Evolutionary conservation across 2,797 vertebrate species (phyloP).

Genomic region (Clarias fuscus): DNA sequence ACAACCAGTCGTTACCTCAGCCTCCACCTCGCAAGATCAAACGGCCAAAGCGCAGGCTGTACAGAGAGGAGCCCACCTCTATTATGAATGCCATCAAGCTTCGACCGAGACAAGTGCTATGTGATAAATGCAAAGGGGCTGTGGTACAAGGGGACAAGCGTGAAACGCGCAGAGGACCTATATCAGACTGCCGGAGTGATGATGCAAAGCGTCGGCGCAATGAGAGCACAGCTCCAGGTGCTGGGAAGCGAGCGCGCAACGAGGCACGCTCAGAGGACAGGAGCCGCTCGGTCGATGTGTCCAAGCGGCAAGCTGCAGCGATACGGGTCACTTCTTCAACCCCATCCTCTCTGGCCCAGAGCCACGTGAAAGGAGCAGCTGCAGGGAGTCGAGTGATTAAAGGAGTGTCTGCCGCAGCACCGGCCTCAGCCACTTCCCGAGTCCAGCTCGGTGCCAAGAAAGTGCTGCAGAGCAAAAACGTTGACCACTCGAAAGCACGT

Average conservation of each 20-base stretch:
- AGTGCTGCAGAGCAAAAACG: slow-evolving; percentile 88
- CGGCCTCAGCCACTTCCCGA: slow-evolving; percentile 73
- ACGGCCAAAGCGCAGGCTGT: slow-evolving; percentile 91
- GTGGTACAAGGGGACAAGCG: slow-evolving; percentile 84
- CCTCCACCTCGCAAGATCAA: slow-evolving; percentile 96
- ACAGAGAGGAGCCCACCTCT: slow-evolving; percentile 94
- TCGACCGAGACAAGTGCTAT: slow-evolving; percentile 94
- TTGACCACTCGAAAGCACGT: slow-evolving; percentile 85
- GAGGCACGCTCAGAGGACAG: slow-evolving; percentile 85
- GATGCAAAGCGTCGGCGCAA: slow-evolving; percentile 84
- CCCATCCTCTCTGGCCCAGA: slow-evolving; percentile 68
- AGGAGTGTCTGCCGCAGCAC: slow-evolving; percentile 60
- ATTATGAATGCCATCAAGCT: slow-evolving; percentile 98
- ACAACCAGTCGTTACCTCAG: slow-evolving; percentile 99
- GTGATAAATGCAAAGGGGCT: slow-evolving; percentile 94
- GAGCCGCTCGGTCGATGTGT: slow-evolving; percentile 73
- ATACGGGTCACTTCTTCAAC: slow-evolving; percentile 75
- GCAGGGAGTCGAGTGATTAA: slow-evolving; percentile 64
- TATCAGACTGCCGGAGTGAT: slow-evolving; percentile 81
- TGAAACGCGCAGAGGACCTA: slow-evolving; percentile 81
- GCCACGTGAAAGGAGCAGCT: slow-evolving; percentile 78
- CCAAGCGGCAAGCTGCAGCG: slow-evolving; percentile 80
- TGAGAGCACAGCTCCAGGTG: slow-evolving; percentile 75
- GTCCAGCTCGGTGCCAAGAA: slow-evolving; percentile 89
- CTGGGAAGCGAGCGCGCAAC: slow-evolving; percentile 86